phyloP scores from a whole-genome alignment of 2,113 vertebrate genomes.

The Dicerorhinus sumatrensis region DNA sequence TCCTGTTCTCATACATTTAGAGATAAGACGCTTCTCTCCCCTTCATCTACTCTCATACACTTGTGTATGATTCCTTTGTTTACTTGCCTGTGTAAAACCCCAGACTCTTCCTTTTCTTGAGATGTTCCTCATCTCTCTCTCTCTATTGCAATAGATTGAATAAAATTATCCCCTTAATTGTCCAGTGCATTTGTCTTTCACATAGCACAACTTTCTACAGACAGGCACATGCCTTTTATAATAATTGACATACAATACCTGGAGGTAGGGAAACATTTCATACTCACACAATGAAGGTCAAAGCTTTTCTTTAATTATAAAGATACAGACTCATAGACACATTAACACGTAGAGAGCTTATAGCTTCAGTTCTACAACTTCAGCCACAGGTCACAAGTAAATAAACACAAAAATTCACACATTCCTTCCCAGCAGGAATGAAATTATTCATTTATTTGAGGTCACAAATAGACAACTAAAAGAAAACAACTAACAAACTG shows the following conservation, averaged over 20 bases:
- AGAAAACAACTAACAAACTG: neutral
- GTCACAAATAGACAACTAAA: neutral
- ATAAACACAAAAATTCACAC: neutral
- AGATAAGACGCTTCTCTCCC: neutral
- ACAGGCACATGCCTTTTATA: neutral
- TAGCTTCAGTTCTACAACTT: neutral
- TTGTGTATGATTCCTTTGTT: neutral
- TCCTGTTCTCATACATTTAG: neutral
- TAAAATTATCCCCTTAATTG: neutral
- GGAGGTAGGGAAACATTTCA: neutral
- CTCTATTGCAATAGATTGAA: neutral
- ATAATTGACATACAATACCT: neutral
- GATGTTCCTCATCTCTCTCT: neutral
- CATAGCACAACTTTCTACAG: neutral
- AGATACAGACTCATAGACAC: neutral
- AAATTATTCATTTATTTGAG: neutral
- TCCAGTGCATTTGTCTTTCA: neutral
- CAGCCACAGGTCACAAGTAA: neutral
- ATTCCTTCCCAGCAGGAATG: neutral
- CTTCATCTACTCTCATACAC: neutral
- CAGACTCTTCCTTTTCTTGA: neutral
- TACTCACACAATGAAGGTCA: neutral
- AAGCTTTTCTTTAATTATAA: neutral
- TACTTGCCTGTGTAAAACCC: neutral
- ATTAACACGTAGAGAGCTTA: neutral